Conservation (phyloP, 2,888 invertebrate genomes). For the Drosophila pseudotakahashii region DNA sequence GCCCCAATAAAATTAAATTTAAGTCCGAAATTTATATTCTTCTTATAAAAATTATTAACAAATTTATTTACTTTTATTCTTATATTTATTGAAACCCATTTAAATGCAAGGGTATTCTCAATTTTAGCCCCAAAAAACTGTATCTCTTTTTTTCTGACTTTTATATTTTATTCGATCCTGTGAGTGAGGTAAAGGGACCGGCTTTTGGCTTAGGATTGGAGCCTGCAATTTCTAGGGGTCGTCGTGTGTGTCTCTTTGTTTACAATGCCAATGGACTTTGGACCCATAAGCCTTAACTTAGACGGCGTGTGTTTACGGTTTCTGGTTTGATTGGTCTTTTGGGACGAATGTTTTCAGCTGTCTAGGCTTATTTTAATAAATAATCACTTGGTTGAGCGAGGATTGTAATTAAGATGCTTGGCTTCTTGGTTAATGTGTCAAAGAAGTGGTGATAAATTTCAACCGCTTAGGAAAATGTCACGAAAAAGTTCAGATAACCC, state of each 20-base stretch:
- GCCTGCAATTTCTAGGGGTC: conserved; percentile 33
- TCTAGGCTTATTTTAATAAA: conserved; percentile 31
- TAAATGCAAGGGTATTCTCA: neutral
- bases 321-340: conserved; percentile 29
- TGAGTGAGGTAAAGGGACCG: conserved; percentile 9
- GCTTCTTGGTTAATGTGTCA: neutral
- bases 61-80: too few species aligned
- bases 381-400: conserved; percentile 14
- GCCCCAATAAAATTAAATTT: too few species aligned
- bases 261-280: conserved; percentile 48
- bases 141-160: neutral
- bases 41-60: too few species aligned
- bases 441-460: neutral
- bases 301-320: conserved; percentile 14
- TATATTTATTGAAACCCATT: too few species aligned
- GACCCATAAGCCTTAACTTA: conserved; percentile 30
- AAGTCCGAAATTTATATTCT: too few species aligned
- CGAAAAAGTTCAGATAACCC: neutral
- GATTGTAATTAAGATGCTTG: conserved; percentile 22
- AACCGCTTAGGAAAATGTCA: conserved; percentile 1
- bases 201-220: conserved; percentile 24
- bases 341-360: conserved; percentile 24
- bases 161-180: conserved; percentile 2
- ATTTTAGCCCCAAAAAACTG: neutral
- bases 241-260: conserved; percentile 24